Evolutionary conservation across 2,797 vertebrate species (phyloP).

Genomic region (Pangasius mekongensis): DNA sequence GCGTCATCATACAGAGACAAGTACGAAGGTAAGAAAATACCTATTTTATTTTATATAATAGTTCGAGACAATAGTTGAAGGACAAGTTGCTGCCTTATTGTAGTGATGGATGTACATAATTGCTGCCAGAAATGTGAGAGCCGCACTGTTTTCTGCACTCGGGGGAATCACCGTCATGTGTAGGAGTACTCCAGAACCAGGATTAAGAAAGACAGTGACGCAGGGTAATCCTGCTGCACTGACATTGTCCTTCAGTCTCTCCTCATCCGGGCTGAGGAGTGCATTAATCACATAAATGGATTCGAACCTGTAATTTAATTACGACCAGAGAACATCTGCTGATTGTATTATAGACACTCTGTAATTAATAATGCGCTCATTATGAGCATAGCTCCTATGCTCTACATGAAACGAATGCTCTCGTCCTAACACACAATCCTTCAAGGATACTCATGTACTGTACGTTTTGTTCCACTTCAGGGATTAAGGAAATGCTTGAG

Average conservation of each 20-base stretch:
- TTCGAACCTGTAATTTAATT: constrained; percentile 59
- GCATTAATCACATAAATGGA: constrained; percentile 65
- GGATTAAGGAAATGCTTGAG: neutral
- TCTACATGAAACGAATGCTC: neutral
- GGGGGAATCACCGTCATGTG: neutral
- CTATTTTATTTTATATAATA: neutral
- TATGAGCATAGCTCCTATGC: constrained; percentile 1
- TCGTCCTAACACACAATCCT: neutral
- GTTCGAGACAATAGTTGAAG: neutral
- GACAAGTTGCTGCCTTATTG: neutral
- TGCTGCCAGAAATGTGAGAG: neutral
- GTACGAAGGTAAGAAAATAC: neutral
- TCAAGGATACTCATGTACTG: neutral
- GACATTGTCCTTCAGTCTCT: constrained; percentile 48
- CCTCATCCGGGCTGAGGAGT: constrained; percentile 45
- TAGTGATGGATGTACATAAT: neutral
- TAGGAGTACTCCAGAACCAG: neutral
- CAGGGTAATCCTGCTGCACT: neutral
- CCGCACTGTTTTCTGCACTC: neutral
- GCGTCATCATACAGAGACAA: neutral
- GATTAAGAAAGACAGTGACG: neutral
- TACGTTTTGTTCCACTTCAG: neutral
- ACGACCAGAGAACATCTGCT: constrained; percentile 60
- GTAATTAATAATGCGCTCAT: constrained; percentile 29
- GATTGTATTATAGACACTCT: constrained; percentile 55